These are phyloP conservation scores for Diadumene lineata DNA, from an alignment of 92 coral and sea anemone species.

Conservation along the genomic window DNA sequence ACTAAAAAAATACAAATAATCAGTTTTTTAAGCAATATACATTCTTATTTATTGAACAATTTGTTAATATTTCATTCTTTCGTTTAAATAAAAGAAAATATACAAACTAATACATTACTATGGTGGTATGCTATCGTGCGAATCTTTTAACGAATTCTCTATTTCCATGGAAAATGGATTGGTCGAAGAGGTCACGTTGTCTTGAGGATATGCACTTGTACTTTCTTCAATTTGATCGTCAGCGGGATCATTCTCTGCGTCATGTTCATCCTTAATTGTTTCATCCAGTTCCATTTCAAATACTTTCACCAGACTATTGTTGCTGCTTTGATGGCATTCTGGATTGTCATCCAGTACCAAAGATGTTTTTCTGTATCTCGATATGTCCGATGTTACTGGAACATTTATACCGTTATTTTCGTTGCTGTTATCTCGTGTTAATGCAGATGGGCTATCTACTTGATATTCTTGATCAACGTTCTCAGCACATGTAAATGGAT, in stretches of 20 bases:
- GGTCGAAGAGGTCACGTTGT: background rate
- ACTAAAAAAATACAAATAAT: too few species aligned
- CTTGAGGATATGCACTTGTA: background rate
- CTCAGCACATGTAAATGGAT: background rate
- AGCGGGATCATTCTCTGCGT: too few species aligned
- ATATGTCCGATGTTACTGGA: background rate
- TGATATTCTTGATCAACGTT: background rate
- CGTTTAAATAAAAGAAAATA: too few species aligned
- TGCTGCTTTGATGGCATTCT: constrained; percentile 12
- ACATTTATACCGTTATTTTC: constrained; percentile 8
- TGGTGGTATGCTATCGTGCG: background rate
- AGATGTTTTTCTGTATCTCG: constrained; percentile 10
- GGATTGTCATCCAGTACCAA: constrained; percentile 14
- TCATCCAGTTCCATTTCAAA: constrained; percentile 38
- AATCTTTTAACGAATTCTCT: background rate
- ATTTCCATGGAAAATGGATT: constrained; percentile 18
- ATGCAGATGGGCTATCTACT: too few species aligned
- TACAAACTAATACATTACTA: too few species aligned
- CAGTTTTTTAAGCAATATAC: too few species aligned
- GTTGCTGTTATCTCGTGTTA: background rate
- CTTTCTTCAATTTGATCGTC: too few species aligned
- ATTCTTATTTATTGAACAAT: too few species aligned
- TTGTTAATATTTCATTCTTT: too few species aligned
- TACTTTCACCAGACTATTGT: constrained; percentile 20
- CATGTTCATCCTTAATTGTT: background rate